phyloP scores from a whole-genome alignment of 2,113 vertebrate species.

The Amia ocellicauda region DNA sequence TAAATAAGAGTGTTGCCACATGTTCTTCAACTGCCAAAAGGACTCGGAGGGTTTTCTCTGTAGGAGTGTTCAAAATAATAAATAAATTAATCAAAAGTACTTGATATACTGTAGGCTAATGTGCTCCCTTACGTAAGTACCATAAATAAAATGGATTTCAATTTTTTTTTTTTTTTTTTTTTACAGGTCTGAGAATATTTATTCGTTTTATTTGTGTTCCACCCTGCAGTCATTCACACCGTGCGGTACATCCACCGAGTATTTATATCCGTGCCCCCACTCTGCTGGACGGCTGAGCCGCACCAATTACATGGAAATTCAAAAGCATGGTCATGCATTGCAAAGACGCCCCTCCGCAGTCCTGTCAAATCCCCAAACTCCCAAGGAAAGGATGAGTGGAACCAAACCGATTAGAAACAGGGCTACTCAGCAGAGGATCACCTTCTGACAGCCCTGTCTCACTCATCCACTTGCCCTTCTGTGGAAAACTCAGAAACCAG shows the following conservation, averaged over 20 bases:
- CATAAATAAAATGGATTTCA: slow-evolving; percentile 22
- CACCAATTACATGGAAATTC: slow-evolving; percentile 70
- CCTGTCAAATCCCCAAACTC: slow-evolving; percentile 55
- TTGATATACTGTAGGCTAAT: background rate
- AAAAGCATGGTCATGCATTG: slow-evolving; percentile 55
- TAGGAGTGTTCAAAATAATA: background rate
- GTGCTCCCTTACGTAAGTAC: slow-evolving; percentile 27
- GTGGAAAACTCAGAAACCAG: slow-evolving; percentile 29
- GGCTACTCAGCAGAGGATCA: slow-evolving; percentile 59
- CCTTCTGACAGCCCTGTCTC: slow-evolving; percentile 21
- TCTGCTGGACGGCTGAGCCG: slow-evolving; percentile 38
- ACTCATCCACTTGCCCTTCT: slow-evolving; percentile 29
- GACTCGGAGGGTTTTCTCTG: background rate
- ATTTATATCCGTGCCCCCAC: slow-evolving; percentile 25
- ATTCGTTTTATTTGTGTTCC: slow-evolving; percentile 36
- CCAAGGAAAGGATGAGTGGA: slow-evolving; percentile 53
- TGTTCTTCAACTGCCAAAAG: slow-evolving; percentile 24
- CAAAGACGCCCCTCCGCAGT: slow-evolving; percentile 45
- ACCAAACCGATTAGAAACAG: slow-evolving; percentile 60
- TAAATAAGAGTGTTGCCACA: slow-evolving; percentile 24
- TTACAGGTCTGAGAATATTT: slow-evolving; percentile 32
- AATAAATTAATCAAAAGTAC: no score
- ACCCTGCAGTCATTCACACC: slow-evolving; percentile 35
- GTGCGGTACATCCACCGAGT: slow-evolving; percentile 38
- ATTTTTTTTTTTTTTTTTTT: background rate